A percentile compares a stretch with the other conserved stretches of the same genome.
phyloP scores from a whole-genome alignment of 1,140 invertebrate species.

The Akabosia matsudoensis region DNA sequence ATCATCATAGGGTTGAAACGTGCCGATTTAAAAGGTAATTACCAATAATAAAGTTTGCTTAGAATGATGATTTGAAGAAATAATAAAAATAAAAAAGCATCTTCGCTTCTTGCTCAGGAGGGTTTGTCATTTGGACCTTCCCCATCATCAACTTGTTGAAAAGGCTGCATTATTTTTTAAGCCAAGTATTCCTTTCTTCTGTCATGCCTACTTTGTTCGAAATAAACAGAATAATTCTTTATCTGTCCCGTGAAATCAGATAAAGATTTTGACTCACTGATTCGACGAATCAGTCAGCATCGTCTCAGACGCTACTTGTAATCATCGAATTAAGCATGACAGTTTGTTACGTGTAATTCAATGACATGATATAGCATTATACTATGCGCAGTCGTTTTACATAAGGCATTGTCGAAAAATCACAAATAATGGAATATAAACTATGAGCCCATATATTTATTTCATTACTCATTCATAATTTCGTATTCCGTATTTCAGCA shows the following conservation, averaged over 20 bases:
- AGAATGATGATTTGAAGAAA: neutral
- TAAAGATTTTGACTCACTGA: neutral
- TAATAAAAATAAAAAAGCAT: no score
- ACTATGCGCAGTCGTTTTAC: no score
- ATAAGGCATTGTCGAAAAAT: no score
- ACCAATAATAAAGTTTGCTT: neutral
- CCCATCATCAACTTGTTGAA: no score
- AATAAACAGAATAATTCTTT: slow-evolving; percentile 14
- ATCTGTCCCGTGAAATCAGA: slow-evolving; percentile 2
- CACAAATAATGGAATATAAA: no score
- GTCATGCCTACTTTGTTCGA: neutral
- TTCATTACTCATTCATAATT: no score
- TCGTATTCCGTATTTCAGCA: no score
- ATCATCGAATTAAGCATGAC: slow-evolving; percentile 18
- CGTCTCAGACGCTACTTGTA: neutral
- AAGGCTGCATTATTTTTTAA: neutral
- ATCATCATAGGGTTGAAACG: slow-evolving; percentile 8
- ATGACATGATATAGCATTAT: neutral
- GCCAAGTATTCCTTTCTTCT: neutral
- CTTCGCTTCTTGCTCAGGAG: neutral
- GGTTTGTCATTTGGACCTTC: neutral
- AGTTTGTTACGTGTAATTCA: neutral
- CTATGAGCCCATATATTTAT: no score
- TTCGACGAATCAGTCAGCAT: no score
- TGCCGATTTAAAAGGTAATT: slow-evolving; percentile 16